Evolutionary conservation across 2,888 invertebrate species (phyloP), one percentile per base, ranked within the genome.

Genomic region (Amiota minor): DNA sequence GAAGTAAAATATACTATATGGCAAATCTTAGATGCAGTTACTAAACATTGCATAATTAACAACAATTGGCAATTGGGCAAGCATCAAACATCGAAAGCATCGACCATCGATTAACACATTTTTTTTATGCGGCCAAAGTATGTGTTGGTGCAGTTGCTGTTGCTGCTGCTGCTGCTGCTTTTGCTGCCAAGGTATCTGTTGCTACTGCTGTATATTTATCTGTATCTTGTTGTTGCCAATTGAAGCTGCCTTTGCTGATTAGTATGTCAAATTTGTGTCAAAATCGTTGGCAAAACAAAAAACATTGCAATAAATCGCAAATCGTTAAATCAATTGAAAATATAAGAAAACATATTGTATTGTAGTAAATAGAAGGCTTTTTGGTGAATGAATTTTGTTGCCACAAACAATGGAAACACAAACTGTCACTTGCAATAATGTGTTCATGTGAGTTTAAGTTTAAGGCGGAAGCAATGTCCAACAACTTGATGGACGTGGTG

Each of bases 81-180:
- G 67, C 72, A 83, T 81, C 79, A 82, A 84, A 84, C 84, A 82
- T 83, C 59, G 16, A 20, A n/a, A 59, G 20, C 84, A 84, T 83
- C 84, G 81, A 82, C 84, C 82, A 83, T 82, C 35, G 35, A 82
- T 83, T 83, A 83, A 81, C 82, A 83, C 82, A 80, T 83, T 84
- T 79, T 78, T 78, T 75, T 77, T 82, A 81, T 84, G 82, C 81
- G 82, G 82, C 82, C n/a, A 53, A 14, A 14, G 53, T 53, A 53
- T 53, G 50, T n/a, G 50, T 50, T 1, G n/a, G 50, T 50, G 50
- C 50, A n/a, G 12, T n/a, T 11, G n/a, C 55, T 9, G 16, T 56
- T 18, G 16, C 20, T 11, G 23, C 8, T 18, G 59, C 59, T 18
- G 56, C 16, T 20, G 18, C 6, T 56, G 56, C 9, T 11, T 9